Conservation (phyloP, 2,797 vertebrate genomes). For the Merluccius polli region DNA sequence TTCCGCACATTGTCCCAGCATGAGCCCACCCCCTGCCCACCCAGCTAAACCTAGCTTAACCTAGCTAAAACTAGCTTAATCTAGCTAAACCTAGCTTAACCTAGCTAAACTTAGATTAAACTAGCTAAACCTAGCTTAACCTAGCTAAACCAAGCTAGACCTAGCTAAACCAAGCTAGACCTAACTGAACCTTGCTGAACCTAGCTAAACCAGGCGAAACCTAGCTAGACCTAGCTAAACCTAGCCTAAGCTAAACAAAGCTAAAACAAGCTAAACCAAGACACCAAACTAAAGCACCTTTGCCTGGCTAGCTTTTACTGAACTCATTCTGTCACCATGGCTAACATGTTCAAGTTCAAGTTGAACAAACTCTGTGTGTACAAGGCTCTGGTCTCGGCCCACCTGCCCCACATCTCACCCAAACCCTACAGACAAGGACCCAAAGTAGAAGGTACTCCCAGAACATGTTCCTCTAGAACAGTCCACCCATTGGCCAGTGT, state of each 20-base stretch:
- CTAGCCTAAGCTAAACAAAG: not conserved
- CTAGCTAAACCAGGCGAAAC: not conserved
- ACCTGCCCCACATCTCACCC: constrained; percentile 2
- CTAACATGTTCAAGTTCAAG: not conserved
- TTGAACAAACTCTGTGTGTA: constrained; percentile 4
- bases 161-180: not conserved
- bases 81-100: constrained; percentile 13
- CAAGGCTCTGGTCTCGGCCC: constrained; percentile 3
- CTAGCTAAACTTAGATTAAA: not conserved
- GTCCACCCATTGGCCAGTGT: not conserved
- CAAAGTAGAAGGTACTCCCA: no score
- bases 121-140: not conserved
- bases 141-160: not conserved
- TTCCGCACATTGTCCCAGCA: constrained; percentile 40
- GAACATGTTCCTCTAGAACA: not conserved
- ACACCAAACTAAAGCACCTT: not conserved
- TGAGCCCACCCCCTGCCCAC: constrained; percentile 46
- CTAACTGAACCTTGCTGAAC: not conserved
- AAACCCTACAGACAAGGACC: not conserved
- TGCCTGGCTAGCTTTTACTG: not conserved
- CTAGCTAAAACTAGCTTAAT: constrained; percentile 13
- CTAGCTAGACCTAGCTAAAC: not conserved
- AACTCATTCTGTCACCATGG: not conserved
- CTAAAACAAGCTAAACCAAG: not conserved
- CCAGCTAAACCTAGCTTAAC: constrained; percentile 29